Percentiles rank a stretch among this genome's conserved stretches.
Evolutionary conservation across 2,888 invertebrate species (phyloP).

Genomic region (Emmelina monodactyla): DNA sequence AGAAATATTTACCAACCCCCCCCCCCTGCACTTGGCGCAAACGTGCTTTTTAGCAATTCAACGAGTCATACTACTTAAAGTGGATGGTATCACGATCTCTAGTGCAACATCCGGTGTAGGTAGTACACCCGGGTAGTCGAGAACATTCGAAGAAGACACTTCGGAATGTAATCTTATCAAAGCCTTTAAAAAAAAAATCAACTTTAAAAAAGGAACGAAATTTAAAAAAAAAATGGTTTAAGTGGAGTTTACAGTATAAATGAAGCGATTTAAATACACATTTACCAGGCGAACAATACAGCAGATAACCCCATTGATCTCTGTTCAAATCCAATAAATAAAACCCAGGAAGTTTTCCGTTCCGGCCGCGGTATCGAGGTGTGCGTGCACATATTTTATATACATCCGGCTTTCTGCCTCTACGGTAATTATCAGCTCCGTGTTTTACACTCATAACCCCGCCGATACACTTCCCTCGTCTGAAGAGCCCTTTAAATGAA

Average conservation of each 20-base stretch:
- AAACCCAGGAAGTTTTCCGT: constrained; percentile 12
- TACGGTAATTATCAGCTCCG: constrained; percentile 49
- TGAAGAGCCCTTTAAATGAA: constrained; percentile 21
- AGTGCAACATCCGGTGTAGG: no score
- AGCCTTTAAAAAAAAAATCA: no score
- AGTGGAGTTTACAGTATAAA: no score
- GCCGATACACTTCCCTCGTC: constrained; percentile 21
- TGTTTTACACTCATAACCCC: constrained; percentile 47
- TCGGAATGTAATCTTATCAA: no score
- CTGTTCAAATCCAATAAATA: constrained; percentile 1
- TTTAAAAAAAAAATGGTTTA: no score
- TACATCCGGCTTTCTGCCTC: constrained; percentile 37
- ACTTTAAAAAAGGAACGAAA: no score
- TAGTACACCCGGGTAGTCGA: no score
- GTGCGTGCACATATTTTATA: constrained; percentile 64
- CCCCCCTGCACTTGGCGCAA: constrained; percentile 26
- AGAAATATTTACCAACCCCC: constrained; percentile 48
- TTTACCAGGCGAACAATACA: no score
- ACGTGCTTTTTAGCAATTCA: constrained; percentile 55
- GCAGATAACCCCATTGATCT: constrained; percentile 1
- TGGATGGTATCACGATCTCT: no score
- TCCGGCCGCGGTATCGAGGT: constrained; percentile 36
- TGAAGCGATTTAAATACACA: constrained; percentile 4
- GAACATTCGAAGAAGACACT: no score
- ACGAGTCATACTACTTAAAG: constrained; percentile 23